A percentile compares a stretch with the other conserved stretches of the same genome.
These are phyloP conservation scores for Tinea semifulvella DNA, from an alignment of 2,888 invertebrate species.

Conservation along the genomic window DNA sequence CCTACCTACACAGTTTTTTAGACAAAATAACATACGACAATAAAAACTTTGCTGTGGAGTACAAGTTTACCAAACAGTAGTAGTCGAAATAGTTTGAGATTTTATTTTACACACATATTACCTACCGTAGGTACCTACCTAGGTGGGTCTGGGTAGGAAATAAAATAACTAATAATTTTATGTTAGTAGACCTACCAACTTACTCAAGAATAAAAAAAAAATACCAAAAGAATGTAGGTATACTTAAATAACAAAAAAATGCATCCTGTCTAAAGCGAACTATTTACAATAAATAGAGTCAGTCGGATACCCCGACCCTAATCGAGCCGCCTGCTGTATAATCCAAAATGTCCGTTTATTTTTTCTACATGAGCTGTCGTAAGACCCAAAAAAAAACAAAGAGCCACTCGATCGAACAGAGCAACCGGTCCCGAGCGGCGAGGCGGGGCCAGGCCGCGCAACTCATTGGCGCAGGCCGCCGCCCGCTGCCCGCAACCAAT, in stretches of 20 bases:
- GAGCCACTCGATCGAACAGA: conserved; percentile 37
- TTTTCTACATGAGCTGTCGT: conserved; percentile 47
- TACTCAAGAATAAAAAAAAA: too few species aligned
- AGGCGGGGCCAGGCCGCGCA: conserved; percentile 51
- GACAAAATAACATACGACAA: too few species aligned
- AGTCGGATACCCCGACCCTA: conserved; percentile 54
- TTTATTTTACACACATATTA: too few species aligned
- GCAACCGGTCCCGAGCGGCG: conserved; percentile 35
- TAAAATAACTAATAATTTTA: too few species aligned
- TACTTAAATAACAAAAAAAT: not conserved
- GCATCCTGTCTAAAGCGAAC: not conserved
- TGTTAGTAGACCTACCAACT: too few species aligned
- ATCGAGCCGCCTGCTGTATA: conserved; percentile 33
- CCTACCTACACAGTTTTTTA: too few species aligned
- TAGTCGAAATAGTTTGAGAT: too few species aligned
- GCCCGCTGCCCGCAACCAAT: conserved; percentile 45
- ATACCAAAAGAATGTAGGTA: too few species aligned
- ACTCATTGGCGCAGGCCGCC: conserved; percentile 38
- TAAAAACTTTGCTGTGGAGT: too few species aligned
- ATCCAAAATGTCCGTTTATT: conserved; percentile 66
- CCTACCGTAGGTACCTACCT: too few species aligned
- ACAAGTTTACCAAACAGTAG: too few species aligned
- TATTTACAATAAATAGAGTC: not conserved
- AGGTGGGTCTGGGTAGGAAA: too few species aligned
- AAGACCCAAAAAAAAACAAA: conserved; percentile 35